Conservation (phyloP, 2,888 invertebrate species). For the Anthrax anthrax region DNA sequence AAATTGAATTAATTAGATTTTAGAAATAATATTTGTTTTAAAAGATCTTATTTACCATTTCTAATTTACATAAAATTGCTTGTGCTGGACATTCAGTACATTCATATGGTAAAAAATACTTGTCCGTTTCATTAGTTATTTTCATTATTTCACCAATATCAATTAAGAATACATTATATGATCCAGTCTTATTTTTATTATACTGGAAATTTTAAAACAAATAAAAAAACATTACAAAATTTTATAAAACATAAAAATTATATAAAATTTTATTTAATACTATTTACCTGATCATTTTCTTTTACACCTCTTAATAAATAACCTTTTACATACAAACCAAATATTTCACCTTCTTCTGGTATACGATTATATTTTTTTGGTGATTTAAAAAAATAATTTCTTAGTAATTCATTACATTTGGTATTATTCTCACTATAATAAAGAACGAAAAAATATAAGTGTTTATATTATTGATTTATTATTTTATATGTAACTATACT, state of each 20-base stretch:
- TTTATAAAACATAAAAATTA: too few species aligned
- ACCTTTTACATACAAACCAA: slow-evolving; percentile 6
- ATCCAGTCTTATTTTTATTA: not conserved
- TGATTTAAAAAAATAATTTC: slow-evolving; percentile 5
- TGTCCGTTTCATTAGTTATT: slow-evolving; percentile 4
- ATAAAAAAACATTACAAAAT: too few species aligned
- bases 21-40: not conserved
- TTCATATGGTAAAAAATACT: slow-evolving; percentile 3
- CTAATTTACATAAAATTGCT: slow-evolving; percentile 10
- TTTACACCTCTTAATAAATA: slow-evolving; percentile 10
- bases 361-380: not conserved
- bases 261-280: too few species aligned
- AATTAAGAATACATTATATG: slow-evolving; percentile 4
- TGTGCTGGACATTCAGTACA: slow-evolving; percentile 5
- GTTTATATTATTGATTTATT: not conserved
- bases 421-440: not conserved
- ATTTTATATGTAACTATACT: too few species aligned
- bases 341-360: slow-evolving; percentile 9
- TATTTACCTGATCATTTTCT: slow-evolving; percentile 6
- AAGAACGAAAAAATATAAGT: not conserved
- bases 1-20: not conserved
- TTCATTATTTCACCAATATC: slow-evolving; percentile 7
- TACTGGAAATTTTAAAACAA: not conserved
- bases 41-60: slow-evolving; percentile 2
- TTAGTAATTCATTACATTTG: not conserved